Evolutionary conservation across 2,888 invertebrate species (phyloP), one percentile per base, ranked within the genome.

Genomic region (Imbricaverruca yamaguchii): DNA sequence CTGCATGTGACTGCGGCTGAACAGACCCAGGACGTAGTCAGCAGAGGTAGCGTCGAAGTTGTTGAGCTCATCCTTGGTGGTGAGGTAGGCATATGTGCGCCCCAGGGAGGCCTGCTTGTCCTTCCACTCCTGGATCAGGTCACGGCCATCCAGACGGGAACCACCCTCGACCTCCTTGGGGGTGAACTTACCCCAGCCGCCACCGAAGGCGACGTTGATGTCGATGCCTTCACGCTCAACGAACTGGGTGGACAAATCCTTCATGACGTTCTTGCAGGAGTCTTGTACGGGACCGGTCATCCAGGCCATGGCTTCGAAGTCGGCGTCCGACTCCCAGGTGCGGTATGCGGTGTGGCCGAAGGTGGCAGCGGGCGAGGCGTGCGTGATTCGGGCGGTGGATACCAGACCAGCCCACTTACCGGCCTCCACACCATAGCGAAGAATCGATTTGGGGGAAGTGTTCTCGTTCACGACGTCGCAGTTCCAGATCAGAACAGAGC

Each of bases 321-420:
- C 69, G 69, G 69, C 69, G 15, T 69, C 69, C 13, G 69, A 69
- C 69, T 69, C 69, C 69, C 69, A 69, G 23, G 69, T 69, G n/a
- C 69, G 69, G 69, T 69, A 69, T 6, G 69, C 69, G 12, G 69
- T 69, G 69, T 23, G 69, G 69, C 69, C 69, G 25, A 23, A 69
- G 25, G 69, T 69, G 39, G 69, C 69, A 25, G 69, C 69, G 25
- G 69, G 69, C 15, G 69, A 69, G 69, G 69, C 69, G 69, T 69
- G 69, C 9, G 69, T 69, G 69, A 69, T 69, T 4, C 69, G 69
- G 39, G 69, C 69, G 25, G 69, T 69, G 15, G 69, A 69, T 9
- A 69, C 69, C 69, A 69, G 69, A 69, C 69, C 69, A 21, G n/a
- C 69, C 69, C 69, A 69, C 69, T 23, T 69, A 25, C 69, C 69